Evolutionary conservation across 2,797 vertebrate species (phyloP), one percentile per base, ranked within the genome.

Genomic region (Phataginus tetradactyla): DNA sequence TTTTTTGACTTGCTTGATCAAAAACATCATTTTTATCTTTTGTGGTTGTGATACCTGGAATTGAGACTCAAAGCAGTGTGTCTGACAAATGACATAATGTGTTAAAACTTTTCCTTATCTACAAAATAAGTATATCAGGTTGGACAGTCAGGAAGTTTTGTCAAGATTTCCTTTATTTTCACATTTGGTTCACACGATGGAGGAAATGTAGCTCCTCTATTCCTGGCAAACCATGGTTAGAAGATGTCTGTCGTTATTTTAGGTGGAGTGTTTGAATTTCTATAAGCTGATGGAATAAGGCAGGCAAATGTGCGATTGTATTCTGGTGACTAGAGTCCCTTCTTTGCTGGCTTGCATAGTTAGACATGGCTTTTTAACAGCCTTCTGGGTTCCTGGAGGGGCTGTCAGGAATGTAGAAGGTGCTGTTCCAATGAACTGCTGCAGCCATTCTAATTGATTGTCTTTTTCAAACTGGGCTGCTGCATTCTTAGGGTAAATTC

Each of bases 1-100:
- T 97, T 95, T 94, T 90, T 94, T 42, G 86, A 57, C 80, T 90
- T 37, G 59, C 96, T 96, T 97, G 34, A 92, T 91, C 91, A 55
- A n/a, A 94, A 94, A 34, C 78, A 4, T 42, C 29, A 37, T 77
- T 91, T 89, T 88, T 37, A 7, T 42, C 7, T 42, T 90, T 94
- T 96, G 37, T 21, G 10, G 78, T 94, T 66, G 53, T 90, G 61
- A 90, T 96, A 78, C 57, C 77, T 7, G 83, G 69, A 32, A 14
- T 63, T 63, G 78, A 86, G 23, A 72, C 63, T 78, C 39, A 25
- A 27, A 95, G 37, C 17, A 80, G n/a, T 83, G 6, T 37, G 78
- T 83, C 77, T 96, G 66, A 17, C n/a, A 94, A 85, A 45, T 59
- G 84, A 20, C 89, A 18, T 45, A 94, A 23, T 75, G 3, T 1